phyloP scores from a whole-genome alignment of 2,797 vertebrate genomes.

The Propithecus deckenii region DNA sequence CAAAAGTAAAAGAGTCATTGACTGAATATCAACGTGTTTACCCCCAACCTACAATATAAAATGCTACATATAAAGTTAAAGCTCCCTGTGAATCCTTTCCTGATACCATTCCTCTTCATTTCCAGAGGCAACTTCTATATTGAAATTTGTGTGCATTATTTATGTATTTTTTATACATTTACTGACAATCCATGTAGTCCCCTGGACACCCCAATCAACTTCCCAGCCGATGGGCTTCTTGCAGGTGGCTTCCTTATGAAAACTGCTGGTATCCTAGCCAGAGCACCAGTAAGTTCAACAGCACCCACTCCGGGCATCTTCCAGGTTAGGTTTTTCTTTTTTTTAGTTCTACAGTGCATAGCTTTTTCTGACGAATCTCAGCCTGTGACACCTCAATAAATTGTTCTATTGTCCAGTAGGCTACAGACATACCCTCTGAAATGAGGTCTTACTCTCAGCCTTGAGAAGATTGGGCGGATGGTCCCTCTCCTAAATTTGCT shows the following conservation, averaged over 20 bases:
- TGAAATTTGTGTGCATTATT: background rate
- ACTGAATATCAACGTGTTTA: background rate
- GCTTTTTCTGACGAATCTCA: background rate
- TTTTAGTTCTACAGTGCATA: background rate
- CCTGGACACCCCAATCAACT: background rate
- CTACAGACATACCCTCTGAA: background rate
- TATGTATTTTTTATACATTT: background rate
- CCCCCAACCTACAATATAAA: background rate
- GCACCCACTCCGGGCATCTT: background rate
- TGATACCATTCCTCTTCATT: background rate
- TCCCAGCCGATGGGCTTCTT: background rate
- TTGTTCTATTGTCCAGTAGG: background rate
- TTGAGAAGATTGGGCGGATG: background rate
- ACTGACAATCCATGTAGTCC: background rate
- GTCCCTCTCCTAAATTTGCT: background rate
- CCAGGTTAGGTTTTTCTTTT: background rate
- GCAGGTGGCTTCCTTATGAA: background rate
- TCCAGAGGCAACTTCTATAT: background rate
- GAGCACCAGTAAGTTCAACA: background rate
- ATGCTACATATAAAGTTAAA: background rate
- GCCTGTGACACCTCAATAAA: background rate
- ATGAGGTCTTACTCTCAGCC: background rate
- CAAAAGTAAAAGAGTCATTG: background rate
- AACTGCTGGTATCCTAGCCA: rapidly evolving
- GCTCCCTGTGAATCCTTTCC: background rate